Percentiles rank a stretch among this genome's conserved stretches.
Conservation (phyloP, 2,888 invertebrate species). For the Boloria selene region DNA sequence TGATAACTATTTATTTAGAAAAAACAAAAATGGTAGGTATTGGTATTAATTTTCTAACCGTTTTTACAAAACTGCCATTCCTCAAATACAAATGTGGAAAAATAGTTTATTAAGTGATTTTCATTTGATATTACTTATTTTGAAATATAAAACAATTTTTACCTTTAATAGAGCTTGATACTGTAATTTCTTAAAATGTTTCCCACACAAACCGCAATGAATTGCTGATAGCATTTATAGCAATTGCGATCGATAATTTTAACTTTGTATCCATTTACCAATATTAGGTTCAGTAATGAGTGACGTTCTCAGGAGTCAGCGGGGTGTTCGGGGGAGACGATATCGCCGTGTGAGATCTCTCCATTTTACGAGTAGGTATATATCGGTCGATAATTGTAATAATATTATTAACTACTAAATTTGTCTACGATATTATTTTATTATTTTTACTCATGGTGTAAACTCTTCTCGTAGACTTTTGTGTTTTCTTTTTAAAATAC, state of each 20-base stretch:
- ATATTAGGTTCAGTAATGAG: constrained; percentile 60
- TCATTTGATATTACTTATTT: too few relatives aligned
- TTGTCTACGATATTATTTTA: background rate
- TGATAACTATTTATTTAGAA: too few relatives aligned
- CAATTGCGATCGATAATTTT: constrained; percentile 66
- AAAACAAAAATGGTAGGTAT: too few relatives aligned
- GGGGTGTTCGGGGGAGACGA: constrained; percentile 63
- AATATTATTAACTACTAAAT: constrained; percentile 10
- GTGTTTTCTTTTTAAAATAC: too few relatives aligned
- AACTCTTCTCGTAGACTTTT: too few relatives aligned
- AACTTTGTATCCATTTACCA: constrained; percentile 54
- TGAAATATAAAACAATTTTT: background rate
- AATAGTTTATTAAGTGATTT: too few relatives aligned
- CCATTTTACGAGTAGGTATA: constrained; percentile 48
- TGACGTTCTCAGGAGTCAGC: constrained; percentile 72
- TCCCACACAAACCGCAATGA: constrained; percentile 70
- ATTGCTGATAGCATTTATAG: constrained; percentile 61
- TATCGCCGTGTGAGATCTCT: constrained; percentile 80
- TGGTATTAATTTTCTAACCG: too few relatives aligned
- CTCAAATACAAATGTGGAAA: too few relatives aligned
- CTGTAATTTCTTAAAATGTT: constrained; percentile 38
- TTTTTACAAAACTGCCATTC: too few relatives aligned
- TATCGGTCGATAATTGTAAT: constrained; percentile 50
- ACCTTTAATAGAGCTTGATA: background rate
- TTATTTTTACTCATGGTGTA: background rate